Base-by-base conservation (phyloP, 1,140 invertebrate genomes). In the Brachionus rubens region DNA sequence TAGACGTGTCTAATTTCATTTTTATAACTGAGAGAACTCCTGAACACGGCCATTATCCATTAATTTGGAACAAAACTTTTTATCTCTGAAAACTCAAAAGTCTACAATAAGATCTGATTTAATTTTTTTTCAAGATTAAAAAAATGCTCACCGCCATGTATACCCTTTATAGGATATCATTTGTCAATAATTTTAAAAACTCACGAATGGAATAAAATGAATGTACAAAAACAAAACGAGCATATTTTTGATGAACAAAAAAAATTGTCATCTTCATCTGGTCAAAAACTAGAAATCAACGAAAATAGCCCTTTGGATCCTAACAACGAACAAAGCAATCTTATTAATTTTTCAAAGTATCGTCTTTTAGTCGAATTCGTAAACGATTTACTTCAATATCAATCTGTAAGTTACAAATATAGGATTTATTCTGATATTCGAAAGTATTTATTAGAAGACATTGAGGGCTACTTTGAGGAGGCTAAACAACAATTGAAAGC, bases 271-370 rank as follows among this genome's bases (percentile, higher is more conserved):
- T 40, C 36, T 19, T 48, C 46, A 3, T 16, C 26, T 16, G 47
- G 28, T 9, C 14, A 43, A 3, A 72, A 72, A 54, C 26, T 72
- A 19, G 68, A 54, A 19, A 48, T 24, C 26, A 48, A 26, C 26
- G 43, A 72, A 72, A 72, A 24, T 5, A 43, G 21, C 24, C 24
- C 41, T n/a, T 41, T 36, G 24, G 40, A 41, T 28, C 19, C 59
- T 3, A 21, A 16, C 10, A 26, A 12, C 12, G 59, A 65, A 19
- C 9, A 19, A 24, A 24, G 19, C 41, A 65, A 65, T 36, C 50
- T 72, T 43, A 72, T 72, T 9, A 50, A 72, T 24, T 72, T 72
- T 72, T 72, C 68, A 16, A 72, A 72, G 14, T 72, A 72, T 24
- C 68, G 68, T 21, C 28, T 50, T 1, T 40, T 54, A 21, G 46